Percentiles rank a stretch among this genome's conserved stretches.
Evolutionary conservation across 53 echinoderm and acorn worm species (phyloP).

Genomic region (Zoroaster sp.): DNA sequence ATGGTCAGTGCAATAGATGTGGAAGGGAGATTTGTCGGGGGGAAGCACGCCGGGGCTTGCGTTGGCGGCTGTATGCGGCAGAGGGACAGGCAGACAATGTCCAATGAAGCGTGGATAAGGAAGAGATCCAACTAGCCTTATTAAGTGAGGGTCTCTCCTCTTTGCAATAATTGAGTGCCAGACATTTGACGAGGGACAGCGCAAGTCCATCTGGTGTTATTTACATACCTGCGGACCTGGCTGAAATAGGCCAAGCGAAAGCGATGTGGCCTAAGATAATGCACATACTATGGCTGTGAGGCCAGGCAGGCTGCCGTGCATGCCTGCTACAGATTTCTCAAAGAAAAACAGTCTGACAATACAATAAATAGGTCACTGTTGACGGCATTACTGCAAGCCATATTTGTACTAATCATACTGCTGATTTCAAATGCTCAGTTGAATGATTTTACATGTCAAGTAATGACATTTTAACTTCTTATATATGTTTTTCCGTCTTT

Average conservation of each 20-base stretch:
- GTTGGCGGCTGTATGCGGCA: not conserved
- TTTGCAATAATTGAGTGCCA: conserved; percentile 37
- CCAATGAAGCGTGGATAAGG: conserved; percentile 34
- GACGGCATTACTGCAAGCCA: not conserved
- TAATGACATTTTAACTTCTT: not conserved
- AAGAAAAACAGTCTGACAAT: not conserved
- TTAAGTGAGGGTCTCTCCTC: not conserved
- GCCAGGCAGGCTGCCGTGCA: not conserved
- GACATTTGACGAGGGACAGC: conserved; percentile 24
- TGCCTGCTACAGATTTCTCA: not conserved
- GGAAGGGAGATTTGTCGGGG: not conserved
- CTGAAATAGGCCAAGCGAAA: conserved; percentile 57
- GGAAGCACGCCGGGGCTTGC: not conserved
- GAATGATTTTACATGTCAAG: not conserved
- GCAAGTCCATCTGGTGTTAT: conserved; percentile 54
- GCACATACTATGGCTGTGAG: not conserved
- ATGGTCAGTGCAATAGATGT: not conserved
- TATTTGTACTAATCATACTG: not conserved
- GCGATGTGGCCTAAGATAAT: conserved; percentile 8
- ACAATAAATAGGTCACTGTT: not conserved
- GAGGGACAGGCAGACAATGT: not conserved
- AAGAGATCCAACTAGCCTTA: conserved; percentile 11
- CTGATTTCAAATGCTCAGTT: not conserved
- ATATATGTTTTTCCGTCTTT: not conserved
- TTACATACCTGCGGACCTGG: conserved; percentile 58